Base-by-base conservation (phyloP, 1,140 invertebrate genomes). In the Stegodyphus dumicola region DNA sequence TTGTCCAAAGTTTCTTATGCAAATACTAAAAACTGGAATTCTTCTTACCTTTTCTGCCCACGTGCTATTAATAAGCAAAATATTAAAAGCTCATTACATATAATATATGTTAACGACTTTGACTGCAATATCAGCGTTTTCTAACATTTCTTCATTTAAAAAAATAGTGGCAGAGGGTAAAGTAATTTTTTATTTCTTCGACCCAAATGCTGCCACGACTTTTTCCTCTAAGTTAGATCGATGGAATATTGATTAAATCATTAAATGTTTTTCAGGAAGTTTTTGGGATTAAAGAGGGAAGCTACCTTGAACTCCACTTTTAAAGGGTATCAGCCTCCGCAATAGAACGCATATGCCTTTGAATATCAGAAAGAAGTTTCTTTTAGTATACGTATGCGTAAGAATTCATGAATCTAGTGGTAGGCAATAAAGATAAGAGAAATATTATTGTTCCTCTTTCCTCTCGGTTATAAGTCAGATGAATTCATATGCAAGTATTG, bases 181-280 rank as follows among this genome's bases (percentile, higher is more conserved):
- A 77, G 73, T 76, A 76, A 76, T 76, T 75, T 81, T 76, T 76
- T 77, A 85, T 85, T 85, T 85, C 71, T 75, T 85, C 74, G 74
- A 51, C 73, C 81, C 74, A 77, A 77, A 76, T 76, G 81, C 80
- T 75, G 80, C 80, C 80, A 65, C 71, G 48, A 83, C 70, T 83
- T 83, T 79, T 83, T 64, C 56, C 69, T 73, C 60, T 67, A 73
- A 73, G n/a, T 76, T 77, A 70, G 81, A 85, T 85, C 81, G 73
- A 76, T 76, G 65, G 81, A 85, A 85, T 85, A 85, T 85, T 85
- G 81, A 85, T 85, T 85, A 85, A 85, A 85, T 85, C 81, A 85
- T 85, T 85, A 85, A 85, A 85, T 85, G 81, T 85, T 85, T 85
- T 85, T 85, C 81, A 69, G 51, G 51, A 33, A 54, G 80, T 56